These are phyloP conservation scores for Tuberolachnus salignus DNA, from an alignment of 2,888 invertebrate species.

Conservation along the genomic window DNA sequence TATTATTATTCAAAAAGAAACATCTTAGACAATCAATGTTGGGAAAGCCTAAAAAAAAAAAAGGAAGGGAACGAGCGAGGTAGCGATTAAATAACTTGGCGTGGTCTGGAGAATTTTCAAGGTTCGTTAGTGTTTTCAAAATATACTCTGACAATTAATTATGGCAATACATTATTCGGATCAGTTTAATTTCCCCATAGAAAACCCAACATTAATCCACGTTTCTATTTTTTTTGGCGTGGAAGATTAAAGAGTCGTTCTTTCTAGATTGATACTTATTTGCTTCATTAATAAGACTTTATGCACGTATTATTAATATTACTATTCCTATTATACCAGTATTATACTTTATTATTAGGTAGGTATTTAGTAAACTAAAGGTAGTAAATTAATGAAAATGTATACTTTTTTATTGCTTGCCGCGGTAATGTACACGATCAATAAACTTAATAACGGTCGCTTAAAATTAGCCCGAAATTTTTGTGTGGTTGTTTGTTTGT, in stretches of 20 bases:
- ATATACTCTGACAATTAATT: constrained; percentile 39
- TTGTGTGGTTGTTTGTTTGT: background rate
- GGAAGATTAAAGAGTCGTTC: constrained; percentile 35
- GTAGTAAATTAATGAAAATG: constrained; percentile 1
- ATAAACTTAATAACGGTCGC: background rate
- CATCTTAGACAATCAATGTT: constrained; percentile 49
- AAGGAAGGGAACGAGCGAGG: background rate
- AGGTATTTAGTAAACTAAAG: background rate
- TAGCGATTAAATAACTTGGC: constrained; percentile 46
- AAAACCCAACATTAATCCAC: constrained; percentile 45
- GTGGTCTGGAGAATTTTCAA: constrained; percentile 37
- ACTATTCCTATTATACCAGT: background rate
- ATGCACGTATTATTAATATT: constrained; percentile 9
- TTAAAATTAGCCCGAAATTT: background rate
- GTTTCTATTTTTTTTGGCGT: constrained; percentile 15
- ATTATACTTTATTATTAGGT: background rate
- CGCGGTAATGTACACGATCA: background rate
- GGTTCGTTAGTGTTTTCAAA: constrained; percentile 52
- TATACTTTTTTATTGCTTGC: background rate
- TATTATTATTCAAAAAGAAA: constrained; percentile 50
- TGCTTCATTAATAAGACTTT: constrained; percentile 41
- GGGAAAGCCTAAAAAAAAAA: constrained; percentile 10
- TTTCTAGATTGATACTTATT: constrained; percentile 33
- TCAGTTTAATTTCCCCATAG: constrained; percentile 46
- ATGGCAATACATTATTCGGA: constrained; percentile 48